Percentiles rank a stretch among this genome's conserved stretches.
Evolutionary conservation across 2,113 vertebrate species (phyloP).

Genomic region (Tor tambroides): DNA sequence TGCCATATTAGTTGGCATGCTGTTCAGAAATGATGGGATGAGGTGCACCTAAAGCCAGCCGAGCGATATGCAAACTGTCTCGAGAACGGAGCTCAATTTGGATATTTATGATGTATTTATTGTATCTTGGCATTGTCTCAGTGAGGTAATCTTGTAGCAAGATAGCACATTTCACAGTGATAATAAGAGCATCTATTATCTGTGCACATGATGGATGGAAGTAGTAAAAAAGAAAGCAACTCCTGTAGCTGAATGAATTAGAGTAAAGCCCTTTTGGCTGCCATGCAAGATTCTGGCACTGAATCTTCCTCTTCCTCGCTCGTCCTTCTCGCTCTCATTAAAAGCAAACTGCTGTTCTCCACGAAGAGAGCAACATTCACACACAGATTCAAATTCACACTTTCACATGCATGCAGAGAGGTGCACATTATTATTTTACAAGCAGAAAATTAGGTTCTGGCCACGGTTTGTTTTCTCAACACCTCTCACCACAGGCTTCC

Average conservation of each 20-base stretch:
- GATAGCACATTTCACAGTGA: conserved; percentile 52
- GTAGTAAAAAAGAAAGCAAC: conserved; percentile 49
- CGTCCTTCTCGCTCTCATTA: conserved; percentile 28
- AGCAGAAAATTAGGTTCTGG: conserved; percentile 31
- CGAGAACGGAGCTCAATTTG: conserved; percentile 23
- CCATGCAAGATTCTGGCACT: conserved; percentile 56
- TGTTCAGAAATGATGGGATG: conserved; percentile 52
- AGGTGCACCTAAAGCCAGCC: conserved; percentile 43
- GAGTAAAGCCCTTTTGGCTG: conserved; percentile 57
- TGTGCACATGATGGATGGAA: conserved; percentile 61
- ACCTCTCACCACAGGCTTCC: conserved; percentile 23
- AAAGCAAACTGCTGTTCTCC: conserved; percentile 37
- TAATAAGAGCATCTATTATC: conserved; percentile 62
- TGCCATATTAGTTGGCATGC: conserved; percentile 48
- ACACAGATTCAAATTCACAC: conserved; percentile 29
- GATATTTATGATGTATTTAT: conserved; percentile 30
- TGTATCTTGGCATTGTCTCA: conserved; percentile 24
- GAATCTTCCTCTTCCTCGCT: conserved; percentile 42
- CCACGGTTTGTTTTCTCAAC: conserved; percentile 13
- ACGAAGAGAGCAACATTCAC: conserved; percentile 20
- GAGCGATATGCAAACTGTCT: conserved; percentile 24
- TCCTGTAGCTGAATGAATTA: conserved; percentile 60
- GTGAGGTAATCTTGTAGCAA: conserved; percentile 53
- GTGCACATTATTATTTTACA: conserved; percentile 7
- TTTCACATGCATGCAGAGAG: conserved; percentile 35